phyloP scores from a whole-genome alignment of 2,797 vertebrate species.

The Urocyon cinereoargenteus region DNA sequence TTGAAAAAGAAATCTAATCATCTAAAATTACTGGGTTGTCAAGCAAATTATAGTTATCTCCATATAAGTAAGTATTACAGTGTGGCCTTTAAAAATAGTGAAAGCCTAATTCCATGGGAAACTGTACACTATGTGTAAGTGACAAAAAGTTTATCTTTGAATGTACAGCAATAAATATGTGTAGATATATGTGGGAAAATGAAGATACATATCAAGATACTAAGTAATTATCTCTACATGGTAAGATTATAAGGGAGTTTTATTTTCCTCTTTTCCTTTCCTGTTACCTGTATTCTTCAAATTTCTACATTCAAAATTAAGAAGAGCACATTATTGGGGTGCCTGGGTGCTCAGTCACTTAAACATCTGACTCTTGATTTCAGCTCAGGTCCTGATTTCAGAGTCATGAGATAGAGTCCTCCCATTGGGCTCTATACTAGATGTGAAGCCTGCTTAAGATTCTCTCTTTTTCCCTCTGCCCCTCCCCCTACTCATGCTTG shows the following conservation, averaged over 20 bases:
- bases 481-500: neutral
- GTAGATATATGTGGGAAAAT: neutral
- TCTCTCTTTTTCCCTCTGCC: neutral
- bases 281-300: slow-evolving; percentile 13
- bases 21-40: neutral
- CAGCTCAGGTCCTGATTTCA: neutral
- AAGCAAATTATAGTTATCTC: neutral
- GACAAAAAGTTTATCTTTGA: neutral
- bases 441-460: neutral
- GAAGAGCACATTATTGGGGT: neutral
- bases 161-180: neutral
- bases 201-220: neutral
- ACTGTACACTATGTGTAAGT: neutral
- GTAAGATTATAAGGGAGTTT: neutral
- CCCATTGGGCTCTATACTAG: neutral
- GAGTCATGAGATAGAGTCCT: neutral
- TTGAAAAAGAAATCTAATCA: neutral
- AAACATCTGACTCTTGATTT: neutral
- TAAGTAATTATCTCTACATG: neutral
- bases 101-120: neutral
- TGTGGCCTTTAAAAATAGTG: slow-evolving; percentile 8
- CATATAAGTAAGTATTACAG: neutral
- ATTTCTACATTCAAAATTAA: neutral
- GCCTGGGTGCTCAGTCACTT: neutral
- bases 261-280: slow-evolving; percentile 10